A percentile compares a stretch with the other conserved stretches of the same genome.
phyloP scores from a whole-genome alignment of 2,888 invertebrate genomes.

The Exephanes ischioxanthus region DNA sequence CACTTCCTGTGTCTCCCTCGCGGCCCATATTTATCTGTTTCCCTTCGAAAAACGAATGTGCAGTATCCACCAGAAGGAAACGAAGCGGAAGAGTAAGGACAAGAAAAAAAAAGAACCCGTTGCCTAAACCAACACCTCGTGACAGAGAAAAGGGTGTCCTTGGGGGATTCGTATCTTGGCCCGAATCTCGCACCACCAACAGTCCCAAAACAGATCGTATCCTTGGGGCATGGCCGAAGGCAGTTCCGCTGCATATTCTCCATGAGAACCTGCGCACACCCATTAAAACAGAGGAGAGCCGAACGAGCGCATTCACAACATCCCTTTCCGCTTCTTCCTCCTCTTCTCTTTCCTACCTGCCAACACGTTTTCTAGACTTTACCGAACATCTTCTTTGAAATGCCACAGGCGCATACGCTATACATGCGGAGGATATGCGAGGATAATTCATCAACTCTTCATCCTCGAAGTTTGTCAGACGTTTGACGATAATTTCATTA shows the following conservation, averaged over 20 bases:
- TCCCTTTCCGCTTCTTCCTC: slow-evolving; percentile 53
- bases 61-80: slow-evolving; percentile 8
- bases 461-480: neutral
- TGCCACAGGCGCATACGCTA: neutral
- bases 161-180: slow-evolving; percentile 75
- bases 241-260: slow-evolving; percentile 55
- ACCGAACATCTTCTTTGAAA: slow-evolving; percentile 49
- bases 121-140: slow-evolving; percentile 79
- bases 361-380: slow-evolving; percentile 29
- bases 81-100: slow-evolving; percentile 32
- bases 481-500: slow-evolving; percentile 20
- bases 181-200: slow-evolving; percentile 73
- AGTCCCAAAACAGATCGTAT: slow-evolving; percentile 70
- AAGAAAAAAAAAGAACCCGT: slow-evolving; percentile 73
- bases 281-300: slow-evolving; percentile 54
- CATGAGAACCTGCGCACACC: slow-evolving; percentile 32
- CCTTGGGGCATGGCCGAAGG: slow-evolving; percentile 38
- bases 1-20: slow-evolving; percentile 79
- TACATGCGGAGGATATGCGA: neutral
- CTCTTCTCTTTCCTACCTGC: slow-evolving; percentile 35
- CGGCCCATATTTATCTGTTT: slow-evolving; percentile 79
- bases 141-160: slow-evolving; percentile 75
- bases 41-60: slow-evolving; percentile 23
- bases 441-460: slow-evolving; percentile 34
- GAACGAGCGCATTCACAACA: slow-evolving; percentile 33